Evolutionary conservation across 2,113 vertebrate genomes (phyloP).

Genomic region (Puffinus mauretanicus): DNA sequence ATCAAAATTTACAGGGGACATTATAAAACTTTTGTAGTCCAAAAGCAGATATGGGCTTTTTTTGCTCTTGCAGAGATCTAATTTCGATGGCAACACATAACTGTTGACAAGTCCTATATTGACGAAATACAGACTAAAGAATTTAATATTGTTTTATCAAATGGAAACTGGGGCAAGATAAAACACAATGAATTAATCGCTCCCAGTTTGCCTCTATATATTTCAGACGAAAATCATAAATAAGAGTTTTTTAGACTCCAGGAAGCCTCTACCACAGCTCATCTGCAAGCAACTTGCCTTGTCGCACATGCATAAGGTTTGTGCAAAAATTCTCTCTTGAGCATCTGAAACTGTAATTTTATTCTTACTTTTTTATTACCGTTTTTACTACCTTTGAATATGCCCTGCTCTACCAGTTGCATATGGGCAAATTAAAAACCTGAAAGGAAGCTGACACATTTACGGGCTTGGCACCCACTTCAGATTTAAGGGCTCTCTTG

Average conservation of each 20-base stretch:
- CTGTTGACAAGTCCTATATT: neutral
- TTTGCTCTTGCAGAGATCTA: neutral
- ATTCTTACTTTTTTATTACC: neutral
- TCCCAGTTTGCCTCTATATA: neutral
- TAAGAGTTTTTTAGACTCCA: neutral
- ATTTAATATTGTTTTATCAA: neutral
- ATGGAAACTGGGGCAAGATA: neutral
- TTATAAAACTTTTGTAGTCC: neutral
- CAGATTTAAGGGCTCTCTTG: neutral
- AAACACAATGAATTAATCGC: neutral
- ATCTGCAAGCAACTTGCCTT: neutral
- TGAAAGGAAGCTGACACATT: neutral
- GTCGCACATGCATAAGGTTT: neutral
- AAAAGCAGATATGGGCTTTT: neutral
- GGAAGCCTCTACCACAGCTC: neutral
- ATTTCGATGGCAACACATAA: neutral
- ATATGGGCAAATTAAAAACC: neutral
- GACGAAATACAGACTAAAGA: neutral
- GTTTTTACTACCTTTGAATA: neutral
- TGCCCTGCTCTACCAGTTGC: neutral
- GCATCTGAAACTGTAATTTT: neutral
- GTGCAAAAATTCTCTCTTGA: neutral
- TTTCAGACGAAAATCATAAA: neutral
- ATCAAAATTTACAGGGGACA: neutral
- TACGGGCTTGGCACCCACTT: neutral